These are phyloP conservation scores for Aplysina aerophoba DNA, from an alignment of 37 sponge, comb jelly and placozoan genomes.

Conservation along the genomic window DNA sequence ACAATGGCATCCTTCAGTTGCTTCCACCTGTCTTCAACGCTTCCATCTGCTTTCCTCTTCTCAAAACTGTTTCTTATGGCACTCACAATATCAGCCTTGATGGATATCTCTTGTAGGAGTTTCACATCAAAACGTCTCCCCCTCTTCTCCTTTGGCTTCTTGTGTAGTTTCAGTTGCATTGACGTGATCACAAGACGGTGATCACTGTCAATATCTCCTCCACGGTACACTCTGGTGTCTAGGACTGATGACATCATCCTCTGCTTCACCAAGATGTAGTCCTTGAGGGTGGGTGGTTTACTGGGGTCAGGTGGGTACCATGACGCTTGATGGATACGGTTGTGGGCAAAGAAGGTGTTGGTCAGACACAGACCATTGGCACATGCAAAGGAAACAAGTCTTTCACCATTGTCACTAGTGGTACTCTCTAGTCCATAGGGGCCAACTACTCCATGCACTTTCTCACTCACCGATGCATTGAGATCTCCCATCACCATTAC, in stretches of 20 bases:
- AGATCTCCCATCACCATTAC: constrained; percentile 15
- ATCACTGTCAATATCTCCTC: constrained; percentile 27
- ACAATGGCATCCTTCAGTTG: neutral
- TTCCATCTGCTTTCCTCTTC: neutral
- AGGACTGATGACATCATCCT: neutral
- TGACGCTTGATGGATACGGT: constrained; percentile 16
- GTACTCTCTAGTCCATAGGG: constrained; percentile 21
- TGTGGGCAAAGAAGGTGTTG: constrained; percentile 15
- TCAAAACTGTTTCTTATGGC: neutral
- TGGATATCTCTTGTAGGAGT: constrained; percentile 4
- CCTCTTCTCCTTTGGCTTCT: neutral
- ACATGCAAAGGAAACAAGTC: constrained; percentile 23
- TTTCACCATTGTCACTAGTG: constrained; percentile 12
- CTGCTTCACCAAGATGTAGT: constrained; percentile 26
- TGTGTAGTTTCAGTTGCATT: constrained; percentile 5
- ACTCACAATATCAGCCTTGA: neutral
- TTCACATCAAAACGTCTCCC: constrained; percentile 30
- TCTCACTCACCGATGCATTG: constrained; percentile 16
- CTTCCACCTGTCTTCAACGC: constrained; percentile 2
- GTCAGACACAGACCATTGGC: constrained; percentile 14
- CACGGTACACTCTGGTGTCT: constrained; percentile 8
- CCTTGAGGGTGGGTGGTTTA: constrained; percentile 21
- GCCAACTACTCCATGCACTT: constrained; percentile 4
- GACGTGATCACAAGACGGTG: neutral
- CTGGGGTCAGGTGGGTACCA: constrained; percentile 24